phyloP scores from a whole-genome alignment of 2,797 vertebrate genomes.

The Onychomys torridus region DNA sequence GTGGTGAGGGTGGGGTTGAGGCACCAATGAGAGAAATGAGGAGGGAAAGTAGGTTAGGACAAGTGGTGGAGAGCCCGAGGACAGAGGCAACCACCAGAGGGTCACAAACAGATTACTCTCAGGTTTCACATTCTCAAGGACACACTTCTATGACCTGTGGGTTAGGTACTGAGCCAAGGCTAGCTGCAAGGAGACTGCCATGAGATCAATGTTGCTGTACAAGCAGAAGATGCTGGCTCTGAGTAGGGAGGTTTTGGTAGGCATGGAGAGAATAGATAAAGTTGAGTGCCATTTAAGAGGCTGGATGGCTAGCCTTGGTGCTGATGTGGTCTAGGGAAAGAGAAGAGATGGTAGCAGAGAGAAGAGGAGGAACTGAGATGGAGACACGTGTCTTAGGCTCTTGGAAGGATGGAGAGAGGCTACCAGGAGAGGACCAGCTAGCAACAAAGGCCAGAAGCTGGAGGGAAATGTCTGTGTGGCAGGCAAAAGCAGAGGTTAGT shows the following conservation, averaged over 20 bases:
- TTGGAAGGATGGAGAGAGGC: not conserved
- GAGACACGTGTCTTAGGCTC: not conserved
- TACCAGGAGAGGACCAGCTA: not conserved
- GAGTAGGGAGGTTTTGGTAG: not conserved
- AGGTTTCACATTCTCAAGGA: not conserved
- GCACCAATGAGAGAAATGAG: not conserved
- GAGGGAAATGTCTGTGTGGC: not conserved
- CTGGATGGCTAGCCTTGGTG: not conserved
- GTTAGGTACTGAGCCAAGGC: not conserved
- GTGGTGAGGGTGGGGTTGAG: not conserved
- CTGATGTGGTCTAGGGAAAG: not conserved
- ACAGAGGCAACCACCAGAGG: not conserved
- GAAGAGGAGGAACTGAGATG: not conserved
- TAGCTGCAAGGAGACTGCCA: not conserved
- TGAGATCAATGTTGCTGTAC: accelerated
- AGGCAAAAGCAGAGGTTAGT: not conserved
- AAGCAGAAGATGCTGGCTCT: not conserved
- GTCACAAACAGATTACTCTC: not conserved
- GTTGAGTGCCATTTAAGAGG: not conserved
- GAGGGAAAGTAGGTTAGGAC: not conserved
- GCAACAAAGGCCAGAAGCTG: not conserved
- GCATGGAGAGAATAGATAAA: not conserved
- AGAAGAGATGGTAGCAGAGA: not conserved
- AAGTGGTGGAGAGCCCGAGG: not conserved
- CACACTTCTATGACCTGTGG: no score